Percentiles rank a stretch among this genome's conserved stretches.
Conservation (phyloP, 2,113 vertebrate genomes). For the Sclerurus mexicanus region DNA sequence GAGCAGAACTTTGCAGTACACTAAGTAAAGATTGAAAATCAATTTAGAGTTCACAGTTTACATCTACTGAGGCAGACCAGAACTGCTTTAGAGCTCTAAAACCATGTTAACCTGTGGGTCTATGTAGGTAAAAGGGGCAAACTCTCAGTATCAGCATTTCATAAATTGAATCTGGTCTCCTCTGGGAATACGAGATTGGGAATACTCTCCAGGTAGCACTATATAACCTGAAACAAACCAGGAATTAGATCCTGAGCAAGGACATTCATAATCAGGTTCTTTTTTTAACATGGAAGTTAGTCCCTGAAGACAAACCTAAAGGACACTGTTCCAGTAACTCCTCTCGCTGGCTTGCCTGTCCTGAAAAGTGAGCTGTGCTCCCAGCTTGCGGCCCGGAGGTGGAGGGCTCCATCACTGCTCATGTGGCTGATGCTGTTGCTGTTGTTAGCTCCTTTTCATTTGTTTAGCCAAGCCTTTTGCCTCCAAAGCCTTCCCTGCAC, state of each 20-base stretch:
- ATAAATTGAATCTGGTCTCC: not conserved
- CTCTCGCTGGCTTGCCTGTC: not conserved
- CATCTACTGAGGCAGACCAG: not conserved
- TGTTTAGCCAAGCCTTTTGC: not conserved
- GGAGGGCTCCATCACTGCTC: not conserved
- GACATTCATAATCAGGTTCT: not conserved
- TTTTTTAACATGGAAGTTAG: not conserved
- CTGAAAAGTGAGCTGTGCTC: not conserved
- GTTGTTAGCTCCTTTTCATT: not conserved
- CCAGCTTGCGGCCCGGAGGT: not conserved
- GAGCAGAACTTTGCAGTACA: not conserved
- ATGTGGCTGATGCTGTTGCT: not conserved
- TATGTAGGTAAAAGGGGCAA: not conserved
- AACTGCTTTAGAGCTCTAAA: not conserved
- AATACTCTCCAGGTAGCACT: not conserved
- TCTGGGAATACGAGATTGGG: not conserved
- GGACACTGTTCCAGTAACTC: not conserved
- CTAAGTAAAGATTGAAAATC: not conserved
- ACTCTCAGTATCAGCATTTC: not conserved
- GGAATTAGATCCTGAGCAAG: slow-evolving; percentile 29
- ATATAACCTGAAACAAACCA: not conserved
- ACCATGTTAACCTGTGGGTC: accelerated
- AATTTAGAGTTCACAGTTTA: not conserved
- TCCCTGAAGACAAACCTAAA: not conserved
- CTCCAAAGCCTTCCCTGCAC: not conserved